These are phyloP conservation scores for Macrophya annulata DNA, from an alignment of 2,888 invertebrate species.

Conservation along the genomic window DNA sequence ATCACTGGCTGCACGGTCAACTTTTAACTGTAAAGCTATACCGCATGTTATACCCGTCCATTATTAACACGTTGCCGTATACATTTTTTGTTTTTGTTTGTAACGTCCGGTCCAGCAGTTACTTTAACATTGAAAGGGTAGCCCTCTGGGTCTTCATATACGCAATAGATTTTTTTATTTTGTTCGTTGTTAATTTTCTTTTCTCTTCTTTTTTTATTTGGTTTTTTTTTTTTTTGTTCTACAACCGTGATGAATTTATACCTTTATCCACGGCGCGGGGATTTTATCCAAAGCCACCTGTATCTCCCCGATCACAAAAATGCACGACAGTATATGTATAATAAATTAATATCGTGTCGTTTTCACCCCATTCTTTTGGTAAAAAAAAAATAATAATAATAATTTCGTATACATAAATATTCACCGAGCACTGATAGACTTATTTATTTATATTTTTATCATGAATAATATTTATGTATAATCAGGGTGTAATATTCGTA, in stretches of 20 bases:
- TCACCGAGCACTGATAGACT: neutral
- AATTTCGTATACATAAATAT: neutral
- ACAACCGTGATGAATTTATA: slow-evolving; percentile 32
- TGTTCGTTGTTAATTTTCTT: neutral
- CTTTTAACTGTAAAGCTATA: slow-evolving; percentile 25
- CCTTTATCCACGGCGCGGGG: neutral
- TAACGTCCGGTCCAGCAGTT: slow-evolving; percentile 39
- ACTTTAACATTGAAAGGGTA: slow-evolving; percentile 44
- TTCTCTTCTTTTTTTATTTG: neutral
- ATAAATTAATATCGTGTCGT: slow-evolving; percentile 10
- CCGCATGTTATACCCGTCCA: slow-evolving; percentile 24
- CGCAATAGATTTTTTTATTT: neutral
- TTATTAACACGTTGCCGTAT: slow-evolving; percentile 41
- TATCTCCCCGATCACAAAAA: slow-evolving; percentile 32
- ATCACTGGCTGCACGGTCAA: neutral
- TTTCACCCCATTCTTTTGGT: neutral
- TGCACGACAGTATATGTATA: neutral
- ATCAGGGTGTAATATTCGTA: no score
- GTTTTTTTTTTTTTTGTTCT: neutral
- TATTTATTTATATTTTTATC: slow-evolving; percentile 6
- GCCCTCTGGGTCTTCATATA: slow-evolving; percentile 19
- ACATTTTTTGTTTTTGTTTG: slow-evolving; percentile 17
- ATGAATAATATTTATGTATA: no score
- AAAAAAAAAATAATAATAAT: neutral
- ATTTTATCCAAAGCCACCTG: slow-evolving; percentile 23